phyloP scores from a whole-genome alignment of 1,140 invertebrate species.

The Lasioglossum baleicum region DNA sequence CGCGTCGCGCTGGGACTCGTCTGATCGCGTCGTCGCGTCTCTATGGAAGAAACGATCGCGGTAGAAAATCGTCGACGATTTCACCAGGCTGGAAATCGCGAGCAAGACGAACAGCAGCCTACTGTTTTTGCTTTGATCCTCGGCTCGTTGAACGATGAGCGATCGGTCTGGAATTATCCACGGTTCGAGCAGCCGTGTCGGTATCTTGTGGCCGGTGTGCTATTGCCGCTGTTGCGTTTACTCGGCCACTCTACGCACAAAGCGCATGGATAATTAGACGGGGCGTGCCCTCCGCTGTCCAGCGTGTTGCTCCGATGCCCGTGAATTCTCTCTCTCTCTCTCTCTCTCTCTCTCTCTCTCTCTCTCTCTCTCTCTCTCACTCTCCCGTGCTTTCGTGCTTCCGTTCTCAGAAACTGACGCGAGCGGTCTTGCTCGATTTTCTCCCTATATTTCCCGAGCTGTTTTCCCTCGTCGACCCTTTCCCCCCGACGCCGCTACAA shows the following conservation, averaged over 20 bases:
- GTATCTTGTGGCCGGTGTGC: conserved; percentile 24
- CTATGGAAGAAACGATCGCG: conserved; percentile 33
- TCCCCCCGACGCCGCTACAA: background rate
- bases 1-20: background rate
- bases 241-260: conserved; percentile 44
- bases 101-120: conserved; percentile 16
- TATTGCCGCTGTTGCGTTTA: conserved; percentile 44
- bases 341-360: background rate
- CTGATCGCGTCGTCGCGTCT: background rate
- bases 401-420: too few relatives aligned
- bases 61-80: conserved; percentile 42
- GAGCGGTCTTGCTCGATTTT: background rate
- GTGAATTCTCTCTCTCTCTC: conserved; percentile 1
- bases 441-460: conserved; percentile 18
- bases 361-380: too few relatives aligned
- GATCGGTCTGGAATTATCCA: conserved; percentile 53
- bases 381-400: too few relatives aligned
- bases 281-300: conserved; percentile 1
- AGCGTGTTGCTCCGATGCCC: background rate
- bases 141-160: conserved; percentile 56
- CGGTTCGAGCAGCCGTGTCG: conserved; percentile 44
- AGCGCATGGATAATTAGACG: conserved; percentile 63
- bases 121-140: conserved; percentile 56
- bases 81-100: conserved; percentile 41
- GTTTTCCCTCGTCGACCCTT: background rate